Conservation (phyloP, 2,888 invertebrate species). For the Morpho achilles region DNA sequence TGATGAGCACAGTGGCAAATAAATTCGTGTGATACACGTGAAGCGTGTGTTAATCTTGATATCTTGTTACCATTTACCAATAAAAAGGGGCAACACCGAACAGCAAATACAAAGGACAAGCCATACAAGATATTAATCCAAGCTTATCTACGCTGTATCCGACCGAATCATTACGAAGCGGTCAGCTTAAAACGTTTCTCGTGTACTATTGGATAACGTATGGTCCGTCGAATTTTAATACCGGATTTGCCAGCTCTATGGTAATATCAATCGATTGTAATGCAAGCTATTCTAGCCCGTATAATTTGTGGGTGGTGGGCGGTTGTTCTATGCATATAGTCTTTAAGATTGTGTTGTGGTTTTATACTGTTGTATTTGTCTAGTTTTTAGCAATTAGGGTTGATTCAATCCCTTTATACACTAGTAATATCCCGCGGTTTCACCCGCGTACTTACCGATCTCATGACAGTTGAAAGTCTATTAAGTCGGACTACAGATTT, state of each 20-base stretch:
- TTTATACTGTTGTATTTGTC: no score
- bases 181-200: conserved; percentile 68
- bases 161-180: conserved; percentile 38
- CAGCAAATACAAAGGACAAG: conserved; percentile 7
- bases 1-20: no score
- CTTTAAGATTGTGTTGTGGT: conserved; percentile 11
- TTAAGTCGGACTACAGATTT: no score
- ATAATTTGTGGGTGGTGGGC: conserved; percentile 34
- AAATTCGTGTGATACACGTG: no score
- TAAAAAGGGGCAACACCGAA: conserved; percentile 9
- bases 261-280: conserved; percentile 46
- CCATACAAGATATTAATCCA: conserved; percentile 23
- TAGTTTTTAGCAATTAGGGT: no score
- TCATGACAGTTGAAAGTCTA: no score
- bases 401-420: no score
- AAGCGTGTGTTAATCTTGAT: no score
- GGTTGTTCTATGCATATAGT: conserved; percentile 22
- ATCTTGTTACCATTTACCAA: background rate
- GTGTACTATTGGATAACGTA: conserved; percentile 63
- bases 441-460: no score
- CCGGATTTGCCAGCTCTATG: conserved; percentile 58
- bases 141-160: conserved; percentile 30
- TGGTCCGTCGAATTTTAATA: conserved; percentile 70
- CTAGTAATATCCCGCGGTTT: no score
- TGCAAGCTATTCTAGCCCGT: conserved; percentile 45